phyloP scores from a whole-genome alignment of 2,113 vertebrate species.

The Malurus melanocephalus region DNA sequence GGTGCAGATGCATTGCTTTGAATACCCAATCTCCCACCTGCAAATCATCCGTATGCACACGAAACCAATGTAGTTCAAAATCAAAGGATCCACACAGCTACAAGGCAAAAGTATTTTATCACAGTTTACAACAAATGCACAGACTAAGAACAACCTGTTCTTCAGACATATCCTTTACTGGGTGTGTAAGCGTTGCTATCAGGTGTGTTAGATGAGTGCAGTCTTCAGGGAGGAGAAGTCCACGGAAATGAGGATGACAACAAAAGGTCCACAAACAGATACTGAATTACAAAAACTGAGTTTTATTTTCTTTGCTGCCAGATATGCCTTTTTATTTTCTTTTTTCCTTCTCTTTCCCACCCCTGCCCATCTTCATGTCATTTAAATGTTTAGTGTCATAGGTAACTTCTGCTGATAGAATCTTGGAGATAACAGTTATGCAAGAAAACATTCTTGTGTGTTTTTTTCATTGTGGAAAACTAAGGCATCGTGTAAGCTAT shows the following conservation, averaged over 20 bases:
- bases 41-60: not conserved
- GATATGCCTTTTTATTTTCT: not conserved
- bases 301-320: not conserved
- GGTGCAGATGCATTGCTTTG: not conserved
- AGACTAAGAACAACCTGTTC: not conserved
- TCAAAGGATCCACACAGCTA: not conserved
- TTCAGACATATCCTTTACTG: not conserved
- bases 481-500: slow-evolving; percentile 5
- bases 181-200: not conserved
- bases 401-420: not conserved
- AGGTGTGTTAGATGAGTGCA: not conserved
- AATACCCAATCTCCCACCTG: not conserved
- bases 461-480: slow-evolving; percentile 52
- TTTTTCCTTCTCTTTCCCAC: not conserved
- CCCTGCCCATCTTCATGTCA: rapidly evolving
- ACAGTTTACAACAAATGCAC: not conserved
- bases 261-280: not conserved
- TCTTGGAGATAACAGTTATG: slow-evolving; percentile 19
- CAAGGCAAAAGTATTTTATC: not conserved
- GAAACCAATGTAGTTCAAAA: not conserved
- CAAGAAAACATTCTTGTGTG: slow-evolving; percentile 25
- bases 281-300: not conserved
- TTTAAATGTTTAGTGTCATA: slow-evolving; percentile 7
- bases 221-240: not conserved
- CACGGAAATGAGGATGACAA: not conserved